Conservation (phyloP, 2,113 vertebrate species). For the Neoarius graeffei region DNA sequence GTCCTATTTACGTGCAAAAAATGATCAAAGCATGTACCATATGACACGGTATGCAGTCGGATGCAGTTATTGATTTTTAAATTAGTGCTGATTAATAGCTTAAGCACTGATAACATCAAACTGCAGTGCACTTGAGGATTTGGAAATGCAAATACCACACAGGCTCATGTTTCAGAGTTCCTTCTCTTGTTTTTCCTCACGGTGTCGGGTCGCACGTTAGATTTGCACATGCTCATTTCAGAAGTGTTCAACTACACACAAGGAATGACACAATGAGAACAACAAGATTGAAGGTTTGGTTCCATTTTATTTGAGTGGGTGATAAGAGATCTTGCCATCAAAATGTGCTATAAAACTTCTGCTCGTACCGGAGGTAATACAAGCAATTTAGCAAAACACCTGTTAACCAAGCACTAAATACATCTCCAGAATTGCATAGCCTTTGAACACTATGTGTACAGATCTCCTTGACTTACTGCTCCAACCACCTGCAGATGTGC, state of each 20-base stretch:
- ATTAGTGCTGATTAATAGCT: background rate
- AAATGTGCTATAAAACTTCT: background rate
- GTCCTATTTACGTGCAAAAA: background rate
- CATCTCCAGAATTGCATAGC: background rate
- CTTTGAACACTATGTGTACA: background rate
- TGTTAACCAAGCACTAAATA: constrained; percentile 1
- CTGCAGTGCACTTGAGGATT: background rate
- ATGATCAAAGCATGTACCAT: background rate
- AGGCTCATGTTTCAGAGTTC: background rate
- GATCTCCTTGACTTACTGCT: background rate
- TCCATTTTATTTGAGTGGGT: constrained; percentile 1
- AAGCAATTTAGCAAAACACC: constrained; percentile 18
- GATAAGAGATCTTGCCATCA: background rate
- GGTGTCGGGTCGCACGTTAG: background rate
- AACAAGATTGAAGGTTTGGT: background rate
- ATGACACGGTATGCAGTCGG: background rate
- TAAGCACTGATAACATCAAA: background rate
- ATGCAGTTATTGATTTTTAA: background rate
- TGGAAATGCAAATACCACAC: background rate
- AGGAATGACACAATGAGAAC: background rate
- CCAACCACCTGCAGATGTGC: background rate
- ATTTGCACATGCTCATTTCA: background rate
- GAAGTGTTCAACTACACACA: background rate
- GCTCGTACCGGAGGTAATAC: background rate
- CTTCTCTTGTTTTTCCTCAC: background rate